Evolutionary conservation across 1,140 invertebrate genomes (phyloP).

Genomic region (Aphelenchoides avenae): DNA sequence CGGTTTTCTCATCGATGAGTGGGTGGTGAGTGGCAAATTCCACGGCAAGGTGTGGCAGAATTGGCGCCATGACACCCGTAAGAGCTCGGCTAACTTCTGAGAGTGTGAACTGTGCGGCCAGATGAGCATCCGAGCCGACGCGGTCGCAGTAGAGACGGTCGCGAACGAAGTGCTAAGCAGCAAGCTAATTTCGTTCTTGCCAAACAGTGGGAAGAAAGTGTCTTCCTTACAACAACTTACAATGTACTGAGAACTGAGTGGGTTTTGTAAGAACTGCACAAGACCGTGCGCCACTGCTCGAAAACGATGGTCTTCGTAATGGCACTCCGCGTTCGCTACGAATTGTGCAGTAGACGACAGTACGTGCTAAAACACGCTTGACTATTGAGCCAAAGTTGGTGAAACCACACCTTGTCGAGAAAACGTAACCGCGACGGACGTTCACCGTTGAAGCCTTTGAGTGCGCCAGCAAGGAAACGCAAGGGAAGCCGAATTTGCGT

Average conservation of each 20-base stretch:
- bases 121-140: constrained; percentile 28
- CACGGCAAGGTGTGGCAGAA: constrained; percentile 49
- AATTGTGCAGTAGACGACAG: constrained; percentile 28
- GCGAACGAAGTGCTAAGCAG: constrained; percentile 51
- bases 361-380: constrained; percentile 52
- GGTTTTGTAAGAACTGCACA: constrained; percentile 44
- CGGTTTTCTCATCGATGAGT: constrained; percentile 8
- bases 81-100: constrained; percentile 35
- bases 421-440: constrained; percentile 19
- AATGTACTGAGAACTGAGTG: constrained; percentile 48
- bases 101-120: constrained; percentile 46
- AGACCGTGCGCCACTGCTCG: constrained; percentile 43
- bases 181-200: not conserved
- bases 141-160: constrained; percentile 58
- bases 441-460: constrained; percentile 29
- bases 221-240: constrained; percentile 24
- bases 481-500: constrained; percentile 41
- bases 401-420: constrained; percentile 33
- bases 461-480: constrained; percentile 50
- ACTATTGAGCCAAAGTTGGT: constrained; percentile 7
- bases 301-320: constrained; percentile 46
- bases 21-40: constrained; percentile 50
- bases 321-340: constrained; percentile 1
- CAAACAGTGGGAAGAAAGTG: constrained; percentile 19
- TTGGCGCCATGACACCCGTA: constrained; percentile 42